Percentiles rank a stretch among this genome's conserved stretches.
Conservation (phyloP, 2,888 invertebrate genomes). For the Lasiommata megera region DNA sequence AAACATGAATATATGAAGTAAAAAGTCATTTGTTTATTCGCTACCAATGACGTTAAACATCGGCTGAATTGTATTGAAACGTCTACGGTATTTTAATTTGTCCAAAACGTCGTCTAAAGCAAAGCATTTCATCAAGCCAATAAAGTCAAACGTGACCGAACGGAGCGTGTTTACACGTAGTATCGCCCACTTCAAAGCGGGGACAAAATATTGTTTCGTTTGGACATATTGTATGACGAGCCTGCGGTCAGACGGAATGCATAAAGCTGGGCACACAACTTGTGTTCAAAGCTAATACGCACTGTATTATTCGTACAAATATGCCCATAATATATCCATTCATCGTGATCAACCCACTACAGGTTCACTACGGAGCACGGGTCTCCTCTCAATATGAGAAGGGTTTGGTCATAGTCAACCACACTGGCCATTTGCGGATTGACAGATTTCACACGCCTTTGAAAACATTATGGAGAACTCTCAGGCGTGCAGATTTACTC, state of each 20-base stretch:
- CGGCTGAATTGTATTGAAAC: slow-evolving; percentile 5
- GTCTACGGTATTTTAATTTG: slow-evolving; percentile 20
- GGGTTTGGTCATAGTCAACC: no score
- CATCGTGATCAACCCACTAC: no score
- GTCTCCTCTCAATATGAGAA: no score
- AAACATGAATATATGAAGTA: no score
- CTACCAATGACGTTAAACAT: background rate
- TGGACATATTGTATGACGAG: slow-evolving; percentile 44
- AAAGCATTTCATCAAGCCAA: slow-evolving; percentile 28
- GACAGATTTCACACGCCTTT: no score
- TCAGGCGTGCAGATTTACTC: no score
- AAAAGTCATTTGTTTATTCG: no score
- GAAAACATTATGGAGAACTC: no score
- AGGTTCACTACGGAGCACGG: no score
- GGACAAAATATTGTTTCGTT: slow-evolving; percentile 35
- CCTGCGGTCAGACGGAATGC: slow-evolving; percentile 41
- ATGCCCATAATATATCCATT: no score
- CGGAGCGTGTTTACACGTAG: slow-evolving; percentile 41
- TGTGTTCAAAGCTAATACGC: background rate
- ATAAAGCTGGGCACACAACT: slow-evolving; percentile 32
- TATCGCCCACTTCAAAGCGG: slow-evolving; percentile 36
- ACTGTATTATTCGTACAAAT: no score
- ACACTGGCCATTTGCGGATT: no score
- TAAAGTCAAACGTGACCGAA: slow-evolving; percentile 29
- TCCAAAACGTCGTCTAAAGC: slow-evolving; percentile 12